Evolutionary conservation across 2,113 vertebrate species (phyloP), one percentile per base, ranked within the genome.

Genomic region (Limanda limanda): DNA sequence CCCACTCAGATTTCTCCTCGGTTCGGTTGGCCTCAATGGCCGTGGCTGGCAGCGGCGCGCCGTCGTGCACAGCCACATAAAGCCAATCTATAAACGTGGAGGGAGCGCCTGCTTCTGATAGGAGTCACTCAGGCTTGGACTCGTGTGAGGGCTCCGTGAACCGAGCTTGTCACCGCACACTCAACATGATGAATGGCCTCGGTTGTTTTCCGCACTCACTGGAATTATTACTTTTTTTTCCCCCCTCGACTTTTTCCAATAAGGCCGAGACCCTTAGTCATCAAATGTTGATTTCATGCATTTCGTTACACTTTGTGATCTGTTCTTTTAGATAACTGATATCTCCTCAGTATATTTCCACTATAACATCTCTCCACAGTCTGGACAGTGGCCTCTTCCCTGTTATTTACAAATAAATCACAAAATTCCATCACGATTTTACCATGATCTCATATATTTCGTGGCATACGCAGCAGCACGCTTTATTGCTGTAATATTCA

Each of bases 11-110:
- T 74, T 86, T 70, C 79, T 62, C 68, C 59, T 17, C 25, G 86
- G 75, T 84, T 93, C 87, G 78, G 89, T 87, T 23, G 15, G 47
- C 17, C 17, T 51, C 47, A 18, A 51, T 51, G 45, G 52, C 60
- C 65, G 76, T 77, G n/a, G 11, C 57, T 20, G 60, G 61, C 71
- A 20, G 80, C 68, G 78, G 18, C 20, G 82, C 77, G 64, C 60
- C 20, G 59, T 54, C 84, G 55, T 80, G 68, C 58, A 54, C 70
- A 13, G 68, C 75, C 86, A 54, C 72, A 78, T 25, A 60, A 88
- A 92, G 94, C 92, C 81, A 89, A 84, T 90, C 80, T 81, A 84
- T 91, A 71, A 82, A 91, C 94, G 89, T 89, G 81, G 91, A 89
- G 84, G 91, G 81, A 87, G 81, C 88, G 81, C 71, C 76, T 76